Base-by-base conservation (phyloP, 2,888 invertebrate genomes). In the Rhamnusium bicolor region DNA sequence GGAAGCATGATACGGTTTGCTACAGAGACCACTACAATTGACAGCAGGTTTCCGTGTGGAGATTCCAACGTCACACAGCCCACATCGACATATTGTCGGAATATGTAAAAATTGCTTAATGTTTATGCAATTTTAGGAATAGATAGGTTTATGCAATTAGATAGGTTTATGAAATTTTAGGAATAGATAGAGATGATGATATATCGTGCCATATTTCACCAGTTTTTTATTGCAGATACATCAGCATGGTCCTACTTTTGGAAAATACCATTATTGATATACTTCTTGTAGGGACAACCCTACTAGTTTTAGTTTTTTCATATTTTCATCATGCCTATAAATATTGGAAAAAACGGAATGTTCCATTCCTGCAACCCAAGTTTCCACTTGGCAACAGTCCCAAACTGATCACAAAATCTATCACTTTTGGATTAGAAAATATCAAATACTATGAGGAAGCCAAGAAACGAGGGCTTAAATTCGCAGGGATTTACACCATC, bases 371-470 rank as follows among this genome's bases (percentile, higher is more conserved):
- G 2, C 61, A 77, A 49, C 84, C 85, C 1, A 70, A 61, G 5
- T 81, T 85, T 61, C 84, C 84, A 0, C 79, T 83, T 21, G 86
- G 86, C n/a, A 83, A 80, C 58, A 66, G 62, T 16, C 71, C 60
- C n/a, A 73, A 71, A 7, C 18, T 78, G 3, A 16, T 81, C 1
- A 62, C 54, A 10, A 51, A 51, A 29, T 70, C 61, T 60, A 70
- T 49, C 7, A 18, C 65, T 16, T n/a, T 76, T 12, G 78, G 78
- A 2, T 47, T 67, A 12, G 65, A 75, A 46, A 66, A 62, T 16
- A 67, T 54, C 29, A 66, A 69, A 3, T 75, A 73, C 47, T 80
- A 82, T 63, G 62, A 72, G 8, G 49, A 74, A 54, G 67, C 78
- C 14, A 76, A 76, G 60, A 53, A 47, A 14, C 8, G 21, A 18